These are phyloP conservation scores for Phalangium opilio DNA, from an alignment of 2,888 invertebrate species.

Conservation along the genomic window DNA sequence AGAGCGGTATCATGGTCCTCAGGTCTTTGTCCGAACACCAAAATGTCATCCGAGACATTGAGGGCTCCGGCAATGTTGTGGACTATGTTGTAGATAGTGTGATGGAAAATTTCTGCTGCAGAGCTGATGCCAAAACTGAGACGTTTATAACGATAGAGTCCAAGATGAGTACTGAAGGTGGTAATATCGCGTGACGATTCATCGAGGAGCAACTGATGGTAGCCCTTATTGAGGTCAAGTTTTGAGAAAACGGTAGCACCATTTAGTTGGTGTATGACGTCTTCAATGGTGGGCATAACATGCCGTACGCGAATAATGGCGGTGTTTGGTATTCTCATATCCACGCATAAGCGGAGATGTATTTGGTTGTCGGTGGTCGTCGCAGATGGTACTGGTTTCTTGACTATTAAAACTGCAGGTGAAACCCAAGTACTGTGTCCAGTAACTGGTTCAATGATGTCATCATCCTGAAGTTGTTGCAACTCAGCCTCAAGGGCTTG, in stretches of 20 bases:
- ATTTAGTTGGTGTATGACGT: not conserved
- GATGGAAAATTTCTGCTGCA: not conserved
- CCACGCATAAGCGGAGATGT: not conserved
- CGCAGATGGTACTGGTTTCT: too few relatives aligned
- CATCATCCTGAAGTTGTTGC: not conserved
- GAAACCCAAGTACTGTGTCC: too few relatives aligned
- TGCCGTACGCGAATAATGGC: not conserved
- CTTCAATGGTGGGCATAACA: not conserved
- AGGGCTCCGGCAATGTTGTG: not conserved
- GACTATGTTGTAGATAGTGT: not conserved
- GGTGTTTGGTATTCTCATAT: not conserved
- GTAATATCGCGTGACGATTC: constrained; percentile 26
- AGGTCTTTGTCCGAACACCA: too few relatives aligned
- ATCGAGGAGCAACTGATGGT: constrained; percentile 28
- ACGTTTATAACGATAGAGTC: constrained; percentile 25
- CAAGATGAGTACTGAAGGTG: constrained; percentile 28
- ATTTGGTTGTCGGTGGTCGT: not conserved
- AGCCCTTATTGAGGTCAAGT: constrained; percentile 28
- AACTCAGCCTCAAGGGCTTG: not conserved
- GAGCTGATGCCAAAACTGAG: not conserved
- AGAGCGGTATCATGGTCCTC: too few relatives aligned
- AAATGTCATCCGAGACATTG: not conserved
- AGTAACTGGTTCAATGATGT: not conserved
- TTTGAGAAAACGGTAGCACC: constrained; percentile 21
- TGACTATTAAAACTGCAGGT: too few relatives aligned